Percentiles rank a stretch among this genome's conserved stretches.
Conservation (phyloP, 2,797 vertebrate species). For the Stomatorhinus walkeri region DNA sequence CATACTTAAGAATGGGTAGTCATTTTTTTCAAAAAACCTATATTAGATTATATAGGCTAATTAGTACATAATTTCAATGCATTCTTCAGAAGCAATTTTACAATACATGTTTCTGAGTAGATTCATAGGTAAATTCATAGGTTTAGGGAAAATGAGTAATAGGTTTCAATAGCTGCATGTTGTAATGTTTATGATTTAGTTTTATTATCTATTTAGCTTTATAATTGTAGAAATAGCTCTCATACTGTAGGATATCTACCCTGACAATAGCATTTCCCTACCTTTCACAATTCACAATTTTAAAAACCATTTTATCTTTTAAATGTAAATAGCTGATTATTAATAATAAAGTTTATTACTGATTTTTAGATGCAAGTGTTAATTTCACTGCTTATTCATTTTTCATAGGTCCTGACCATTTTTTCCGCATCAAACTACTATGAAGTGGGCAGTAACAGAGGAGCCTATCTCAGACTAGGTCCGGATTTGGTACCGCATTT, state of each 20-base stretch:
- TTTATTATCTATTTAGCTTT: background rate
- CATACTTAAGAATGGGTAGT: background rate
- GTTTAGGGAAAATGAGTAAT: background rate
- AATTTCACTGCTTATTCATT: background rate
- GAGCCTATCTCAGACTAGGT: constrained; percentile 86
- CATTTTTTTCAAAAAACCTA: background rate
- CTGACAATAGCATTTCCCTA: background rate
- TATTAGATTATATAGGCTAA: background rate
- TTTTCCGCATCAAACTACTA: constrained; percentile 89
- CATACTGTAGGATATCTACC: background rate
- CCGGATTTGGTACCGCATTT: constrained; percentile 75
- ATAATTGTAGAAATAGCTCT: background rate
- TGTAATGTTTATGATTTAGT: background rate
- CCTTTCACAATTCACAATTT: background rate
- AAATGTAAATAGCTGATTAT: background rate
- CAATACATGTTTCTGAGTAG: background rate
- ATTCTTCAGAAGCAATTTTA: background rate
- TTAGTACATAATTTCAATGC: background rate
- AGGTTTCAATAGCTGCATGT: background rate
- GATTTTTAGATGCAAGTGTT: background rate
- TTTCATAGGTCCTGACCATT: constrained; percentile 63
- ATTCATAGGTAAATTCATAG: background rate
- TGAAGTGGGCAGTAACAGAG: constrained; percentile 86
- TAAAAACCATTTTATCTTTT: background rate
- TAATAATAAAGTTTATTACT: background rate